Evolutionary conservation across 2,113 vertebrate genomes (phyloP), one percentile per base, ranked within the genome.

Genomic region (Lasiurus cinereus): DNA sequence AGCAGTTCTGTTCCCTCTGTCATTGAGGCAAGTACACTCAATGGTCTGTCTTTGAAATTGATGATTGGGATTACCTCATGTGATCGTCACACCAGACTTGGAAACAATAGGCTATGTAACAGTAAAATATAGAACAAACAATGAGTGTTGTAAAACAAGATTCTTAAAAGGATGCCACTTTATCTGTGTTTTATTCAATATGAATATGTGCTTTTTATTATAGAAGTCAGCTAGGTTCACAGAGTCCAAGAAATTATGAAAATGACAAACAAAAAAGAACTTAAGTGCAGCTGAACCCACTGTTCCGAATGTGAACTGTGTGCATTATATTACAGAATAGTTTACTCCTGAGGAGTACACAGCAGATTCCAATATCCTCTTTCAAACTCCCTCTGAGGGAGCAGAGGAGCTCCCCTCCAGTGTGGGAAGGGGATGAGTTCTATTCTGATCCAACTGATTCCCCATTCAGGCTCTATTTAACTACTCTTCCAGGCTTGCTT

Each of bases 241-340:
- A 29, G 39, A 84, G n/a, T 74, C 56, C 39, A 92, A 16, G 31
- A 88, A 27, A 77, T 82, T 31, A 87, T 50, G 24, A 90, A 90
- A 78, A 66, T 72, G 33, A 11, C 8, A 21, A 21, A 43, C 16
- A 43, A 22, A 39, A 39, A 7, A 21, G 3, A 3, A 31, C 4
- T 83, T 72, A 54, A 50, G 36, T 66, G 15, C 27, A 39, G 12
- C 19, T 48, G 24, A 62, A 64, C 43, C 5, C 46, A 59, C 9
- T 56, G 54, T 50, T 24, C 13, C 24, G 21, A 67, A 92, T 12
- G 12, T 79, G 31, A 59, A 46, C 13, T 46, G 2, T 29, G 3
- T 67, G 39, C 8, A 11, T 6, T 52, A 6, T 67, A 18, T 43
- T 67, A 67, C 0, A 13, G 31, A 70, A 11, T 22, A 86, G 19